Evolutionary conservation across 2,113 vertebrate species (phyloP).

Genomic region (Nymphicus hollandicus): DNA sequence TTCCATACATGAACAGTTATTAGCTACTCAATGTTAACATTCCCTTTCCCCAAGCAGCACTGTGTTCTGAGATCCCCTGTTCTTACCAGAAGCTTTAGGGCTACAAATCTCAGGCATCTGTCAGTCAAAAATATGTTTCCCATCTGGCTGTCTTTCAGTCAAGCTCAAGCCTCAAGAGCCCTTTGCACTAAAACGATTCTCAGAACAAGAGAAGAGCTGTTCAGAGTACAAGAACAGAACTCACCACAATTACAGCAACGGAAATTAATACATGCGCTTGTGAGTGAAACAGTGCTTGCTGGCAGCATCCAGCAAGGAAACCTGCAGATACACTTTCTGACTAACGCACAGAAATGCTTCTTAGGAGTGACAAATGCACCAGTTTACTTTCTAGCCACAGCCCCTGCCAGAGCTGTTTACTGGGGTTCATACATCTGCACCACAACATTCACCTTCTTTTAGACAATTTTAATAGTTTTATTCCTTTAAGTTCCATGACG

Average conservation of each 20-base stretch:
- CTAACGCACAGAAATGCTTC: background rate
- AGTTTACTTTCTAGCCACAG: background rate
- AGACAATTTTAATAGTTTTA: background rate
- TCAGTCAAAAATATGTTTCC: background rate
- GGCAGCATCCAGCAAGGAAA: background rate
- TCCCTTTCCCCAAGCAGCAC: background rate
- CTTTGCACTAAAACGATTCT: background rate
- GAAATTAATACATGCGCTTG: background rate
- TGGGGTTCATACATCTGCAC: background rate
- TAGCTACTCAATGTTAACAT: background rate
- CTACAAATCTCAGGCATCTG: background rate
- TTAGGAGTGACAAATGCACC: background rate
- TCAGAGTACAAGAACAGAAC: background rate
- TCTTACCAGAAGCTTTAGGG: background rate
- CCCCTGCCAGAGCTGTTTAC: background rate
- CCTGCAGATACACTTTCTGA: background rate
- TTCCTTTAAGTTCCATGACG: background rate
- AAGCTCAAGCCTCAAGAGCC: background rate
- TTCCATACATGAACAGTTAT: background rate
- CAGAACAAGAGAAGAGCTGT: background rate
- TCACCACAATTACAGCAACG: background rate
- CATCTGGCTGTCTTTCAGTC: background rate
- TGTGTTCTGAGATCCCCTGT: background rate
- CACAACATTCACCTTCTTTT: background rate
- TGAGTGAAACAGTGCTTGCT: background rate